A percentile compares a stretch with the other conserved stretches of the same genome.
Evolutionary conservation across 1,140 invertebrate genomes (phyloP).

Genomic region (Sitodiplosis mosellana): DNA sequence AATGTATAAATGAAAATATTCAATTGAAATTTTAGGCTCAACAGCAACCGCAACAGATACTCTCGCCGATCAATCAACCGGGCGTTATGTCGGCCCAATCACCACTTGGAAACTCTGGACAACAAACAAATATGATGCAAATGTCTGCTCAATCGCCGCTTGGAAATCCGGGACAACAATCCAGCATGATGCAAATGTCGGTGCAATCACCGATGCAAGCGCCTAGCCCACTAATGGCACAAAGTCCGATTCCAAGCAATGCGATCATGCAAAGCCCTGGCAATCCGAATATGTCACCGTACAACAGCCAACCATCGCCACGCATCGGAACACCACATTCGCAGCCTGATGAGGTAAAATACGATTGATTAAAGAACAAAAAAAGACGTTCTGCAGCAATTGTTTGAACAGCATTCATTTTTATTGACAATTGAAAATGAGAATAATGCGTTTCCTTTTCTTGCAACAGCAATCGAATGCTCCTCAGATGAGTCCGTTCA

Average conservation of each 20-base stretch:
- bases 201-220: slow-evolving; percentile 42
- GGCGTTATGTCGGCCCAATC: slow-evolving; percentile 30
- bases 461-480: too few relatives aligned
- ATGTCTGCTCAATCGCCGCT: slow-evolving; percentile 1
- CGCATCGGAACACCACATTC: slow-evolving; percentile 38
- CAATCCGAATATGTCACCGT: slow-evolving; percentile 32
- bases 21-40: not conserved
- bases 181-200: slow-evolving; percentile 13
- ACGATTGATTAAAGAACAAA: slow-evolving; percentile 35
- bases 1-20: too few relatives aligned
- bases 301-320: slow-evolving; percentile 32
- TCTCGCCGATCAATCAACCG: slow-evolving; percentile 14
- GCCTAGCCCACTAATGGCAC: slow-evolving; percentile 34
- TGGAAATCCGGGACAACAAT: slow-evolving; percentile 10
- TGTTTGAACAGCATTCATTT: too few relatives aligned
- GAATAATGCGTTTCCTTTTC: too few relatives aligned
- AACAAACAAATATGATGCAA: slow-evolving; percentile 10
- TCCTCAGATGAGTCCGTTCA: not conserved
- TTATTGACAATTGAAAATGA: too few relatives aligned
- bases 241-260: slow-evolving; percentile 32
- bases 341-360: slow-evolving; percentile 29
- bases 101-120: slow-evolving; percentile 38
- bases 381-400: too few relatives aligned
- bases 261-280: slow-evolving; percentile 31
- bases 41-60: slow-evolving; percentile 17